Percentiles rank a stretch among this genome's conserved stretches.
Conservation (phyloP, 2,113 vertebrate genomes). For the Callithrix jacchus region DNA sequence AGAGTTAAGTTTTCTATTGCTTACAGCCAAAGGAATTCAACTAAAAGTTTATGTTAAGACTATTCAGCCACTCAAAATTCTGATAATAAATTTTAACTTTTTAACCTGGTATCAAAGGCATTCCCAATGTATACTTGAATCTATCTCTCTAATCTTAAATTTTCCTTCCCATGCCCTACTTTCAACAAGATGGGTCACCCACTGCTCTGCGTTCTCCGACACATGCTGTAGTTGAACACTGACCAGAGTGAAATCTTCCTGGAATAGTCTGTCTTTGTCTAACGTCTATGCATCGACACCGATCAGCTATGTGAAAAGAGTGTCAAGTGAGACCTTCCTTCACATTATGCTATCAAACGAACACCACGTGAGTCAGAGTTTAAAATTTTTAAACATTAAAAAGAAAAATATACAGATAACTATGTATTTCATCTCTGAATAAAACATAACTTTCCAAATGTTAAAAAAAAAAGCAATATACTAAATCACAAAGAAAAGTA, state of each 20-base stretch:
- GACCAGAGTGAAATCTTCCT: background rate
- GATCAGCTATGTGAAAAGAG: background rate
- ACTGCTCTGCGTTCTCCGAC: background rate
- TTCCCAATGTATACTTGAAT: background rate
- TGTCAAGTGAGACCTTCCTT: background rate
- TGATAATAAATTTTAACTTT: background rate
- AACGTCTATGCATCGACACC: background rate
- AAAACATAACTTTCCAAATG: background rate
- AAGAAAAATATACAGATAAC: background rate
- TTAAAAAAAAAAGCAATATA: background rate
- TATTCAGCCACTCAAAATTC: background rate
- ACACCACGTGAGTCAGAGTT: background rate
- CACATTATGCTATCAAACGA: background rate
- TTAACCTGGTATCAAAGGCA: background rate
- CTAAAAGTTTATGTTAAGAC: background rate
- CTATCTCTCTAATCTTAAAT: background rate
- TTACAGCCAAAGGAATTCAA: background rate
- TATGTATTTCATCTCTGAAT: background rate
- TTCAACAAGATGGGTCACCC: background rate
- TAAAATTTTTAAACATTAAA: background rate
- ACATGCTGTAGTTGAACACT: background rate
- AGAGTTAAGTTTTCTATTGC: background rate
- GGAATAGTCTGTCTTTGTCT: background rate
- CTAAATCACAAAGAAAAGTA: conserved; percentile 12
- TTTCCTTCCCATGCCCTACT: background rate